Evolutionary conservation across 1,140 invertebrate genomes (phyloP).

Genomic region (Anoplophora glabripennis): DNA sequence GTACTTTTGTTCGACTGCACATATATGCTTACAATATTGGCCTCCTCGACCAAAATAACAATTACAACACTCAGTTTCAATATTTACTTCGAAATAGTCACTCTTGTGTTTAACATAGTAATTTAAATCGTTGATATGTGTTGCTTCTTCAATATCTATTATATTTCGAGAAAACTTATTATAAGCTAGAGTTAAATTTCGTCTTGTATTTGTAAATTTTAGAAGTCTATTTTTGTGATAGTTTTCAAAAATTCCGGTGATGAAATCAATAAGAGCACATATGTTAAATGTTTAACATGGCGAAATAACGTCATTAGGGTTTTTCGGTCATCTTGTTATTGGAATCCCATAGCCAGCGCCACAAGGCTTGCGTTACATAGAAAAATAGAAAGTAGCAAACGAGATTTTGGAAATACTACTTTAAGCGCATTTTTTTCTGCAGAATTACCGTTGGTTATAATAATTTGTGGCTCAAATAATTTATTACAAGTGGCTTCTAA

Average conservation of each 20-base stretch:
- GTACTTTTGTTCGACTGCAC: not conserved
- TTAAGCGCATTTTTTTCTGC: slow-evolving; percentile 11
- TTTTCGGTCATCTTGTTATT: slow-evolving; percentile 5
- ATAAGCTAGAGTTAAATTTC: no score
- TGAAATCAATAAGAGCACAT: no score
- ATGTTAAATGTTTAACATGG: no score
- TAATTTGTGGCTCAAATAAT: slow-evolving; percentile 5
- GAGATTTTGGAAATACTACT: slow-evolving; percentile 9
- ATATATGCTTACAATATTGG: not conserved
- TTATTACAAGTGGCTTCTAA: not conserved
- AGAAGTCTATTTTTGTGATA: no score
- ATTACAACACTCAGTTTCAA: no score
- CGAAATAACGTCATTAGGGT: slow-evolving; percentile 4
- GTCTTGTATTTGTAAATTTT: no score
- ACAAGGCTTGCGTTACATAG: slow-evolving; percentile 13
- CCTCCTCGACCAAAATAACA: not conserved
- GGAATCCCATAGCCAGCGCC: slow-evolving; percentile 4
- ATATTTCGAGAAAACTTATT: no score
- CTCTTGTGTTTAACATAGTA: no score
- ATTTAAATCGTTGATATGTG: no score
- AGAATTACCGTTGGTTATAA: slow-evolving; percentile 6
- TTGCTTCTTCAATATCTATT: no score
- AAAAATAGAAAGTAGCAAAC: slow-evolving; percentile 12
- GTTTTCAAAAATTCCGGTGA: no score
- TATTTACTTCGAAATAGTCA: no score